These are phyloP conservation scores for Aplysia californica DNA, from an alignment of 1,140 invertebrate species.

Conservation along the genomic window DNA sequence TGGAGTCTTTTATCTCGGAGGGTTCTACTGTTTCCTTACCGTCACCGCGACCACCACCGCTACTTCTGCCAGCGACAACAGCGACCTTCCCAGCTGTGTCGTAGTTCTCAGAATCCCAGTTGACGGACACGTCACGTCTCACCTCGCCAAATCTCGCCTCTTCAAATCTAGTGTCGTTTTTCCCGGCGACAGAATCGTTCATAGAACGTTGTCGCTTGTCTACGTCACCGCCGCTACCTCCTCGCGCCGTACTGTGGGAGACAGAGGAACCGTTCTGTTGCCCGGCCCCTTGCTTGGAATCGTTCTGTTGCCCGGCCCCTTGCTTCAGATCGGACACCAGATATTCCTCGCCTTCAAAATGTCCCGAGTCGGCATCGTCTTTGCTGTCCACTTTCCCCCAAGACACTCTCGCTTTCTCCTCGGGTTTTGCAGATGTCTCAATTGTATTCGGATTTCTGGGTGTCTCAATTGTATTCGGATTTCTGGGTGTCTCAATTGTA, in stretches of 20 bases:
- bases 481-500: too few relatives aligned
- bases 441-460: too few relatives aligned
- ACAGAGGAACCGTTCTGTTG: neutral
- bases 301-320: neutral
- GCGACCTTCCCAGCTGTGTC: neutral
- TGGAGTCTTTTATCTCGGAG: too few relatives aligned
- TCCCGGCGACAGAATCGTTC: too few relatives aligned
- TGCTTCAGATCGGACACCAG: neutral
- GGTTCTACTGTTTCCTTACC: too few relatives aligned
- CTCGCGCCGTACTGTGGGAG: neutral
- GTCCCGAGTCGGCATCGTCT: neutral
- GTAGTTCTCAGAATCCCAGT: neutral
- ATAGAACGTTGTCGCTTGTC: too few relatives aligned
- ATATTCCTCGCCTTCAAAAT: neutral
- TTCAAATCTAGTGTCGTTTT: neutral
- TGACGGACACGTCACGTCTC: neutral
- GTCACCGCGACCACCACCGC: neutral
- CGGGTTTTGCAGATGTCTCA: too few relatives aligned
- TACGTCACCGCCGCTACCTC: neutral
- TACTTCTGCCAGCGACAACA: neutral
- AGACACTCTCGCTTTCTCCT: too few relatives aligned
- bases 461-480: too few relatives aligned
- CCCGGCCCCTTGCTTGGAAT: neutral
- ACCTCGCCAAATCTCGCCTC: neutral
- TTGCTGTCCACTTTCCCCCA: too few relatives aligned